Percentiles rank a stretch among this genome's conserved stretches.
Evolutionary conservation across 2,797 vertebrate species (phyloP).

Genomic region (Labeo calbasu): DNA sequence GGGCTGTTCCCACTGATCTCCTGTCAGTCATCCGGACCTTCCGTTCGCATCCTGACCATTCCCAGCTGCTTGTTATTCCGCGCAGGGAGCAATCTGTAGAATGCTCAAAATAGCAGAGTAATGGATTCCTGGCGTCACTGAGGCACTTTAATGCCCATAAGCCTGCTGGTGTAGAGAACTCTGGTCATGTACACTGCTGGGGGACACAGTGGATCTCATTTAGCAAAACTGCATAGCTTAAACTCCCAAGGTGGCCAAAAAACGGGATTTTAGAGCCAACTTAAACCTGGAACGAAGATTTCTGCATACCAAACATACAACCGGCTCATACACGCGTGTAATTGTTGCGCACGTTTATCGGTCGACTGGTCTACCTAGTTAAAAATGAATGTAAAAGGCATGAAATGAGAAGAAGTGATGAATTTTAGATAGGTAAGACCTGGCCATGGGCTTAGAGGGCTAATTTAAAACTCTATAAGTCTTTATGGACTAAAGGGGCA

Average conservation of each 20-base stretch:
- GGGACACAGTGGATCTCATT: conserved; percentile 45
- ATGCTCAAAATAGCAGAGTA: conserved; percentile 44
- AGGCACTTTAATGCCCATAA: conserved; percentile 45
- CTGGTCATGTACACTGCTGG: conserved; percentile 38
- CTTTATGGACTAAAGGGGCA: conserved; percentile 16
- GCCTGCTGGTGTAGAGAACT: conserved; percentile 37
- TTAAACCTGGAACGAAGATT: conserved; percentile 30
- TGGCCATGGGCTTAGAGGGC: conserved; percentile 10
- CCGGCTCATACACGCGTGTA: background rate
- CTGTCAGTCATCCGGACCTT: conserved; percentile 47
- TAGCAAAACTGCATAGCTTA: conserved; percentile 38
- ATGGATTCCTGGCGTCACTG: conserved; percentile 42
- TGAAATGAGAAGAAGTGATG: conserved; percentile 29
- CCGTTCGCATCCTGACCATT: conserved; percentile 34
- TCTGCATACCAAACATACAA: conserved; percentile 7
- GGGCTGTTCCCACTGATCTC: conserved; percentile 38
- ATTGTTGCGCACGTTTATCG: background rate
- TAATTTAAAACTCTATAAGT: conserved; percentile 40
- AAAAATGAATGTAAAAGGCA: conserved; percentile 39
- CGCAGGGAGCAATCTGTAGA: conserved; percentile 49
- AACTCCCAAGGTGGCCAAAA: conserved; percentile 13
- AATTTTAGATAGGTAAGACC: conserved; percentile 35
- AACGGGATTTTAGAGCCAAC: background rate
- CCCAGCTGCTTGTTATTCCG: conserved; percentile 47
- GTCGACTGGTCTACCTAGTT: conserved; percentile 12